These are phyloP conservation scores for Bombus soroeensis DNA, from an alignment of 1,140 invertebrate genomes.

Conservation along the genomic window DNA sequence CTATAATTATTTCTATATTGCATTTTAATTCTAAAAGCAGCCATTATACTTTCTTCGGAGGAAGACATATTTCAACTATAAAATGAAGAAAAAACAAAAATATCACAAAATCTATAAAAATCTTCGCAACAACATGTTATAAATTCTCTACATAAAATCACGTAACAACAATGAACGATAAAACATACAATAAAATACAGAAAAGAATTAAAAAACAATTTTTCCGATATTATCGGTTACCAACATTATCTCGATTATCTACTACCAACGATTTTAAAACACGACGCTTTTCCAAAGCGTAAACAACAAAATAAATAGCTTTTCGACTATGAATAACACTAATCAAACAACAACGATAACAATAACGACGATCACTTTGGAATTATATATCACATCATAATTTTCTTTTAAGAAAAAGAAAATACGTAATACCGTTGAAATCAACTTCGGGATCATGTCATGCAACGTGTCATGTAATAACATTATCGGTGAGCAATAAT, in stretches of 20 bases:
- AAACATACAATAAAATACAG: background rate
- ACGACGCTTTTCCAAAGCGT: background rate
- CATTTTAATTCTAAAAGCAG: background rate
- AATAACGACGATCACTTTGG: slow-evolving; percentile 18
- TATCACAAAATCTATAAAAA: background rate
- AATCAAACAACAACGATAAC: slow-evolving; percentile 13
- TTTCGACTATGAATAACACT: background rate
- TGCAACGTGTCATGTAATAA: background rate
- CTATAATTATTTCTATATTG: background rate
- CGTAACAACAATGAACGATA: background rate
- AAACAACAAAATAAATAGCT: slow-evolving; percentile 2
- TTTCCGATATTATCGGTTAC: too few relatives aligned
- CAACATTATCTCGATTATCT: too few relatives aligned
- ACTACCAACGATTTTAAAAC: background rate
- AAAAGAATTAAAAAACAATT: too few relatives aligned
- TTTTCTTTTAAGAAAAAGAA: background rate
- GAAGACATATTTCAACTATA: background rate
- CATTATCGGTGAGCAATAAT: background rate
- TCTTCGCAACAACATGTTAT: background rate
- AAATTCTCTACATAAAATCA: background rate
- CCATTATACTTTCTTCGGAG: background rate
- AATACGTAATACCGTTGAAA: background rate
- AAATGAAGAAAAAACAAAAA: background rate
- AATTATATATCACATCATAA: background rate
- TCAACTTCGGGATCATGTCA: background rate